A percentile compares a stretch with the other conserved stretches of the same genome.
phyloP scores from a whole-genome alignment of 2,888 invertebrate species.

The Melieria omissa region DNA sequence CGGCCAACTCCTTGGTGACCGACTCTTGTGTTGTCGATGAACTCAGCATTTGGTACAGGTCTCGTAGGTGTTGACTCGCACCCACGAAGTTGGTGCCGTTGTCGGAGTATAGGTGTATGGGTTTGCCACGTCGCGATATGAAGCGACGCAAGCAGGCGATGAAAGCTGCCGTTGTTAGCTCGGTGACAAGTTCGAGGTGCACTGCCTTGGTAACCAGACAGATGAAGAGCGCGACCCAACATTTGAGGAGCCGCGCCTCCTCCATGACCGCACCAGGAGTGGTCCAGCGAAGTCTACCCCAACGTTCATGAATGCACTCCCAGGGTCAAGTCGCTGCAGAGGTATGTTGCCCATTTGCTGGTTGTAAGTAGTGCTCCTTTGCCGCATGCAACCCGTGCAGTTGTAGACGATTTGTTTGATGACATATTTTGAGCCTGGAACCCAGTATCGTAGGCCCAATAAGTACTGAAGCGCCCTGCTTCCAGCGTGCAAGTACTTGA shows the following conservation, averaged over 20 bases:
- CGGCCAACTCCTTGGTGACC: slow-evolving; percentile 27
- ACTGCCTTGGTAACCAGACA: slow-evolving; percentile 51
- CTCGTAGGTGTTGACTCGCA: slow-evolving; percentile 35
- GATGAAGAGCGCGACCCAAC: slow-evolving; percentile 49
- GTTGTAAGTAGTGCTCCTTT: slow-evolving; percentile 21
- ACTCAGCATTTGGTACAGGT: slow-evolving; percentile 29
- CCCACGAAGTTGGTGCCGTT: slow-evolving; percentile 45
- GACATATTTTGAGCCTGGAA: slow-evolving; percentile 26
- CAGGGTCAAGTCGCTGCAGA: slow-evolving; percentile 34
- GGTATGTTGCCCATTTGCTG: slow-evolving; percentile 44
- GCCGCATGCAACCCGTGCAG: slow-evolving; percentile 36
- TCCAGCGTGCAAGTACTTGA: slow-evolving; percentile 38
- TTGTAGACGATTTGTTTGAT: slow-evolving; percentile 36
- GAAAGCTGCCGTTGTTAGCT: slow-evolving; percentile 47
- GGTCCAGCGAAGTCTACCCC: slow-evolving; percentile 48
- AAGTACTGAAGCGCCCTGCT: slow-evolving; percentile 40
- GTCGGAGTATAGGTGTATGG: slow-evolving; percentile 27
- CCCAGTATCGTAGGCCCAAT: slow-evolving; percentile 33
- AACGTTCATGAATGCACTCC: slow-evolving; percentile 42
- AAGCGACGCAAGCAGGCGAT: slow-evolving; percentile 52
- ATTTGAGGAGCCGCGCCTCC: slow-evolving; percentile 46
- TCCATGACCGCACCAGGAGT: slow-evolving; percentile 42
- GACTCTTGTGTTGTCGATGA: slow-evolving; percentile 13
- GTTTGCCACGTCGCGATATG: slow-evolving; percentile 37
- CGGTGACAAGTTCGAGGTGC: slow-evolving; percentile 38